Conservation (phyloP, 2,797 vertebrate species). For the Pangasius macronema region DNA sequence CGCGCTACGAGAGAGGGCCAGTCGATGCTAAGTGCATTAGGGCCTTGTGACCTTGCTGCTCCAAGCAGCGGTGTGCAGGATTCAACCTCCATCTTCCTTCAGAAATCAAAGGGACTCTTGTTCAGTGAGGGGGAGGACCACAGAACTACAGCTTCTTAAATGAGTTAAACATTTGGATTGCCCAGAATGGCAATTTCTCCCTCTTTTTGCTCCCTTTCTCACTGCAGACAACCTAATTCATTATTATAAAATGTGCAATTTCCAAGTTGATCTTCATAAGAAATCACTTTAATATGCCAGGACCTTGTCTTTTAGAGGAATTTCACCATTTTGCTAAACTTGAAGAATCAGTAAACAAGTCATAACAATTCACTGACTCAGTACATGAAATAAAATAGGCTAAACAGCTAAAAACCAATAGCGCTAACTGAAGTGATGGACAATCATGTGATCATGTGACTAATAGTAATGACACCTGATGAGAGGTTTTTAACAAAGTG, state of each 20-base stretch:
- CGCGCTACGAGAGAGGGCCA: constrained; percentile 86
- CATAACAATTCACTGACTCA: constrained; percentile 33
- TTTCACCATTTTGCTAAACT: constrained; percentile 40
- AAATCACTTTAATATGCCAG: constrained; percentile 51
- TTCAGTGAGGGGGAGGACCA: constrained; percentile 73
- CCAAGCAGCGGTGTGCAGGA: constrained; percentile 84
- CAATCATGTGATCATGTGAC: neutral
- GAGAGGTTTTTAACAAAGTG: constrained; percentile 22
- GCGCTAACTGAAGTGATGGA: constrained; percentile 37
- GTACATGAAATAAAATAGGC: constrained; percentile 48
- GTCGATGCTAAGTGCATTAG: constrained; percentile 99
- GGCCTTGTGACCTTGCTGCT: constrained; percentile 90
- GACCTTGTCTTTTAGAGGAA: constrained; percentile 36
- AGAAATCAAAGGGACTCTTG: constrained; percentile 91
- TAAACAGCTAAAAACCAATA: constrained; percentile 45
- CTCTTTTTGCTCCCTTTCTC: constrained; percentile 40
- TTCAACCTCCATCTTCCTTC: constrained; percentile 76
- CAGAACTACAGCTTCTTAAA: constrained; percentile 81
- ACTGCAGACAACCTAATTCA: constrained; percentile 59
- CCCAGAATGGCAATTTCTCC: constrained; percentile 67
- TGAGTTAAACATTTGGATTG: constrained; percentile 81
- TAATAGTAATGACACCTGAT: constrained; percentile 25
- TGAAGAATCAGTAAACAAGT: constrained; percentile 14
- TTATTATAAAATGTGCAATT: constrained; percentile 58
- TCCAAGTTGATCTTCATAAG: constrained; percentile 48